Base-by-base conservation (phyloP, 2,888 invertebrate species). In the Synanthedon andrenaeformis region DNA sequence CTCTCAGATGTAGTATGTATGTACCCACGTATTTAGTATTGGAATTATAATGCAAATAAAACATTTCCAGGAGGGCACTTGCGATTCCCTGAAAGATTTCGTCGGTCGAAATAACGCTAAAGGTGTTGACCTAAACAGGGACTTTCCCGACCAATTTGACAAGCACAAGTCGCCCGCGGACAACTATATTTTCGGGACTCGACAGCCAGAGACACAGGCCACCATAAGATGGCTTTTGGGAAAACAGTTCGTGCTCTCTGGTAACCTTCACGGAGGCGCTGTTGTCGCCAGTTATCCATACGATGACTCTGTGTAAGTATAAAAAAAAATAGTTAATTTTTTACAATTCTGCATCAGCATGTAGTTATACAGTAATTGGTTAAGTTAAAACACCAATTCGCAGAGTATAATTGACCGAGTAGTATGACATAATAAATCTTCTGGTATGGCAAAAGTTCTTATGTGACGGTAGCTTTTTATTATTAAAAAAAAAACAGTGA, bases 281-380 rank as follows among this genome's bases (percentile, higher is more conserved):
- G 89, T 99, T 1, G 99, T 99, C 1, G 98, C 98, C 53, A 99
- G 98, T 77, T 99, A 98, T 82, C 99, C 99, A 0, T 99, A 91
- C 71, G 98, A 97, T 79, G 93, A 96, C 76, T 92, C 93, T 13
- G 89, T 89, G 94, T 94, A 84, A 81, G 73, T 67, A 5, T 19
- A 23, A 23, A 14, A 11, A 4, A 23, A 13, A 10, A 12, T 11
- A 45, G 13, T 45, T 13, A 45, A 3, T 3, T 13, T 45, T 45
- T 42, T 42, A n/a, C 13, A 3, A 8, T 42, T n/a, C 42, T 28
- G 28, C 6, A 28, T 28, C 28, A 28, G 23, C 5, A 5, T 6
- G 28, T 28, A 6, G n/a, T n/a, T 12, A 51, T 51, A 19, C 4
- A 8, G 5, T 28, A 6, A 35, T 35, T 8, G 8, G 35, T 35